These are phyloP conservation scores for Astropecten irregularis DNA, from an alignment of 53 echinoderm and acorn worm species.

Conservation along the genomic window DNA sequence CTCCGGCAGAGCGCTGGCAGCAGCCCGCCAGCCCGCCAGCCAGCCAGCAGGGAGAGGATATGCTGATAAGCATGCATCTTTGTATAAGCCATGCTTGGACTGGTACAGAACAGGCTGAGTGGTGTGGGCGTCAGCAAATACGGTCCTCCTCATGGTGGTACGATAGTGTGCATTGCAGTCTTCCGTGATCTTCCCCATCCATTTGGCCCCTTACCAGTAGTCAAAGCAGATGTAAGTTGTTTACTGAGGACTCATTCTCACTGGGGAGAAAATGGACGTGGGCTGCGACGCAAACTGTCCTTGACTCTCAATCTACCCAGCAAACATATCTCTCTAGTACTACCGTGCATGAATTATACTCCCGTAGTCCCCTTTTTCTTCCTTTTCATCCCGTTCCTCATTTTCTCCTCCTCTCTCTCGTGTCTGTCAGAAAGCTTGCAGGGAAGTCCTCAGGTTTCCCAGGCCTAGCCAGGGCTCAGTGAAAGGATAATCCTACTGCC, in stretches of 20 bases:
- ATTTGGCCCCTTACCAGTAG: slow-evolving; percentile 44
- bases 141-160: slow-evolving; percentile 21
- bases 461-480: too few species aligned
- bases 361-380: too few species aligned
- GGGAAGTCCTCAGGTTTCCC: too few species aligned
- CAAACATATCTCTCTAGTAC: slow-evolving; percentile 40
- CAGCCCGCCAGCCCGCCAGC: not conserved
- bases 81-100: slow-evolving; percentile 44
- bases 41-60: not conserved
- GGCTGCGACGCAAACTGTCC: slow-evolving; percentile 46
- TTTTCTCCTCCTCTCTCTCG: too few species aligned
- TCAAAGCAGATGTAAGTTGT: slow-evolving; percentile 57
- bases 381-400: too few species aligned
- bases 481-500: too few species aligned
- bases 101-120: slow-evolving; percentile 44
- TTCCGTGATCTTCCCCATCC: slow-evolving; percentile 42
- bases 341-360: slow-evolving; percentile 22
- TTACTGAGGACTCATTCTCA: slow-evolving; percentile 59
- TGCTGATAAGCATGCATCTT: slow-evolving; percentile 28
- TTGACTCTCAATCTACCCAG: slow-evolving; percentile 46
- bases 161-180: slow-evolving; percentile 51
- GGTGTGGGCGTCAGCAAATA: slow-evolving; percentile 47
- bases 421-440: too few species aligned
- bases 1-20: not conserved
- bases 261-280: slow-evolving; percentile 47